These are phyloP conservation scores for Diorhabda sublineata DNA, from an alignment of 1,140 invertebrate species.

Conservation along the genomic window DNA sequence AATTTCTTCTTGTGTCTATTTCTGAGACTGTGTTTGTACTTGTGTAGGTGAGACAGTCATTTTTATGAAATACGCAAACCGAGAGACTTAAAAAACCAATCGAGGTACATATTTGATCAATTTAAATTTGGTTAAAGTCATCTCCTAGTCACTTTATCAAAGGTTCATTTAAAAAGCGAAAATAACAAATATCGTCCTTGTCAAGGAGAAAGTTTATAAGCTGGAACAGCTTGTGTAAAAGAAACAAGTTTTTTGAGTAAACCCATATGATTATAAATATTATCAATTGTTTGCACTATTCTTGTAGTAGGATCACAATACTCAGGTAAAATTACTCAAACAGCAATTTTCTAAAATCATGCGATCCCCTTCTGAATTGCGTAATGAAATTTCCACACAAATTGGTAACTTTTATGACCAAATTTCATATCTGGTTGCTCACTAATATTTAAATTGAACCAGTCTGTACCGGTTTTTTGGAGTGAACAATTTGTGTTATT, in stretches of 20 bases:
- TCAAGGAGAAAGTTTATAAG: constrained; percentile 82
- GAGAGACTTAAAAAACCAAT: constrained; percentile 74
- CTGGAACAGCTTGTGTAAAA: constrained; percentile 83
- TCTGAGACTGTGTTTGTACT: constrained; percentile 52
- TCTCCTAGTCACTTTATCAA: constrained; percentile 70
- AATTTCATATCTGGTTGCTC: constrained; percentile 66
- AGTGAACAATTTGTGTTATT: constrained; percentile 73
- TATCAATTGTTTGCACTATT: constrained; percentile 76
- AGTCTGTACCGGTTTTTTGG: constrained; percentile 65
- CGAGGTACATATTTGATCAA: constrained; percentile 79
- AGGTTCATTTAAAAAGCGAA: constrained; percentile 64
- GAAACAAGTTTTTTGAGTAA: constrained; percentile 85
- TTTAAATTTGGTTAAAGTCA: constrained; percentile 69
- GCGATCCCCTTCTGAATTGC: constrained; percentile 82
- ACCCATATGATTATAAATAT: constrained; percentile 84
- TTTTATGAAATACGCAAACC: constrained; percentile 78
- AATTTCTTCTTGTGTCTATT: too few species aligned
- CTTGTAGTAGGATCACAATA: constrained; percentile 65
- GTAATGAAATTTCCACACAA: constrained; percentile 87
- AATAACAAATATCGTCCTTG: constrained; percentile 50
- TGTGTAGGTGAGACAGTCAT: constrained; percentile 84
- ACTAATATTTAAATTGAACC: constrained; percentile 81
- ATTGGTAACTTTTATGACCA: constrained; percentile 61
- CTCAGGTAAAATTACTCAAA: constrained; percentile 59
- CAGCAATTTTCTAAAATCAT: constrained; percentile 91